Conservation (phyloP, 2,113 vertebrate genomes). For the Candoia aspera region DNA sequence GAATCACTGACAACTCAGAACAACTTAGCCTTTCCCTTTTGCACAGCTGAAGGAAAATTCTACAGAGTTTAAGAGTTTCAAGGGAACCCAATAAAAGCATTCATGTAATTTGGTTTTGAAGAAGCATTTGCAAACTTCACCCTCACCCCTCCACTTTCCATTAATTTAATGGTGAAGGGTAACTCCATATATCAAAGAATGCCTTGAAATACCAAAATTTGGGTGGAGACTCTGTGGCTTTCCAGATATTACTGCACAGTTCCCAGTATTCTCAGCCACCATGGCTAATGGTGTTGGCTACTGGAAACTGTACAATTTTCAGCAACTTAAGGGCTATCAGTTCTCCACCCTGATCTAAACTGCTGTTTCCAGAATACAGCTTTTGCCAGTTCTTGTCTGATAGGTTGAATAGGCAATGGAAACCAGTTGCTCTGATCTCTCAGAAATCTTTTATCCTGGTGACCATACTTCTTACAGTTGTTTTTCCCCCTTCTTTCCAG, state of each 20-base stretch:
- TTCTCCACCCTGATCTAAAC: not conserved
- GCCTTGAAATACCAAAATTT: not conserved
- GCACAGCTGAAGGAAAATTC: not conserved
- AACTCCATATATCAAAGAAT: not conserved
- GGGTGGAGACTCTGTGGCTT: not conserved
- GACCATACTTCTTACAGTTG: not conserved
- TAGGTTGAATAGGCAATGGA: not conserved
- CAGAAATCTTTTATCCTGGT: not conserved
- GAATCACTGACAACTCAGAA: not conserved
- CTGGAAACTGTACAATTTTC: not conserved
- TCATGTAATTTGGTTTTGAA: not conserved
- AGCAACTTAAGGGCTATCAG: not conserved
- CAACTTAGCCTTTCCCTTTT: not conserved
- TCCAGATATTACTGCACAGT: not conserved
- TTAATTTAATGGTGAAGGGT: not conserved
- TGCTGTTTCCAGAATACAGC: not conserved
- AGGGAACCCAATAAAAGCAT: not conserved
- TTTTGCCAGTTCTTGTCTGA: not conserved
- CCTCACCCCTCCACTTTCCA: not conserved
- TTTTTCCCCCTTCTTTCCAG: conserved; percentile 73
- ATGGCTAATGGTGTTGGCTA: not conserved
- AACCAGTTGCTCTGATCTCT: not conserved
- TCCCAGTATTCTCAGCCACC: not conserved
- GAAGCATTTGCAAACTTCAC: not conserved
- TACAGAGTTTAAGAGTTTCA: not conserved